Evolutionary conservation across 2,113 vertebrate genomes (phyloP), one percentile per base, ranked within the genome.

Genomic region (Notarius quadriscutis): DNA sequence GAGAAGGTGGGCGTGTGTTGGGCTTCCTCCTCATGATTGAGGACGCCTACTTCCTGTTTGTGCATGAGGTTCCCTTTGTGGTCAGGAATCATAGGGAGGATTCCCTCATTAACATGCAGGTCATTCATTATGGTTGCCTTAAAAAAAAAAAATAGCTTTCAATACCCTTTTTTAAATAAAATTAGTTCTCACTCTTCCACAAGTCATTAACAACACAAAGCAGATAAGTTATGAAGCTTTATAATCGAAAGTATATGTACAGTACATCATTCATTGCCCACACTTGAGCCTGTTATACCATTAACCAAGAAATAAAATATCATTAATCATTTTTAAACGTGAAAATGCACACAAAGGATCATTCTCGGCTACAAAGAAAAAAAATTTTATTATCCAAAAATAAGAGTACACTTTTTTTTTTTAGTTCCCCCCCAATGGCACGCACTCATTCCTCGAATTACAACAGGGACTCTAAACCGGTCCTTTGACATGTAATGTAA

Each of bases 1-100:
- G 17, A 81, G 0, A 17, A 22, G 63, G 63, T 87, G 63, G 81
- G 65, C 30, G 77, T 85, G n/a, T 78, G 50, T 22, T 27, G 7
- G 58, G 63, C 25, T 88, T 87, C 71, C 77, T 85, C 89, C 81
- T 83, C 62, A 4, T 27, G 83, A 60, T 50, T 30, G 17, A 81
- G 48, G 22, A 63, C 84, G 53, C 57, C 53, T 62, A 48, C 80
- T 74, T 77, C 30, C 80, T 84, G 55, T 80, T 72, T 77, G 74
- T 17, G 25, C 17, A 25, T 62, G 86, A 83, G 71, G 78, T 86
- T 86, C 82, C 72, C 77, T 84, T 55, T 79, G 65, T 50, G 71
- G 41, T 84, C 71, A 51, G 2, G 60, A 12, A 69, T 8, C 57
- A 7, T 22, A 67, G 83, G 48, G 57, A 90, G 89, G 89, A 81